phyloP scores from a whole-genome alignment of 2,797 vertebrate species.

The Okamejei kenojei region DNA sequence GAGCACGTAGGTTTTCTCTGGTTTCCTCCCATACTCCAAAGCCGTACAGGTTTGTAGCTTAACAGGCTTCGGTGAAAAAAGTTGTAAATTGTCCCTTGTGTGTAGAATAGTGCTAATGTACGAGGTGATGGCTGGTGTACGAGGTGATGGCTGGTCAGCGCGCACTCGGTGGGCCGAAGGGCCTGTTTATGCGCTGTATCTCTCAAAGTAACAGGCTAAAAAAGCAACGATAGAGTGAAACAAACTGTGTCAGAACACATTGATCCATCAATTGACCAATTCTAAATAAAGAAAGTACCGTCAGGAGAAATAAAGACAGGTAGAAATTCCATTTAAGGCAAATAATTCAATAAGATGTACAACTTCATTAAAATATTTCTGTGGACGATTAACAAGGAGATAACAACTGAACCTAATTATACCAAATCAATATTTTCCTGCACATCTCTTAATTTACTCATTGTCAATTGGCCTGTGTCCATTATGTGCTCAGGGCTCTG shows the following conservation, averaged over 20 bases:
- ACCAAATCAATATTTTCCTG: slow-evolving; percentile 23
- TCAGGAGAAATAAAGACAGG: background rate
- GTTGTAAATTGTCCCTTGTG: too few species aligned
- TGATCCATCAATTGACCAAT: background rate
- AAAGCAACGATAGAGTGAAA: background rate
- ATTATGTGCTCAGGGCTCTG: background rate
- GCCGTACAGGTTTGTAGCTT: too few species aligned
- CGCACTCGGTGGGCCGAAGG: too few species aligned
- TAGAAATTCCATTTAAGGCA: background rate
- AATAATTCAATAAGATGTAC: background rate
- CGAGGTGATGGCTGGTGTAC: too few species aligned
- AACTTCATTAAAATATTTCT: slow-evolving; percentile 18
- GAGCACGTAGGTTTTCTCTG: too few species aligned
- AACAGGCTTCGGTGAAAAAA: too few species aligned
- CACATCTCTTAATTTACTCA: slow-evolving; percentile 27
- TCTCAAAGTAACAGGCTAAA: too few species aligned
- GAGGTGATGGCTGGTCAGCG: too few species aligned
- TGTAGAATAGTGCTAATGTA: too few species aligned
- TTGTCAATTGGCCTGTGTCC: slow-evolving; percentile 5
- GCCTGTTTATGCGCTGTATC: too few species aligned
- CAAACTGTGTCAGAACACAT: background rate
- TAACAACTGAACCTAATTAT: slow-evolving; percentile 16
- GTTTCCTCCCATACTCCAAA: too few species aligned
- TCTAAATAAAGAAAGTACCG: background rate
- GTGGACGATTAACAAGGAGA: slow-evolving; percentile 20